Evolutionary conservation across 2,888 invertebrate species (phyloP).

Genomic region (Volucella zonaria): DNA sequence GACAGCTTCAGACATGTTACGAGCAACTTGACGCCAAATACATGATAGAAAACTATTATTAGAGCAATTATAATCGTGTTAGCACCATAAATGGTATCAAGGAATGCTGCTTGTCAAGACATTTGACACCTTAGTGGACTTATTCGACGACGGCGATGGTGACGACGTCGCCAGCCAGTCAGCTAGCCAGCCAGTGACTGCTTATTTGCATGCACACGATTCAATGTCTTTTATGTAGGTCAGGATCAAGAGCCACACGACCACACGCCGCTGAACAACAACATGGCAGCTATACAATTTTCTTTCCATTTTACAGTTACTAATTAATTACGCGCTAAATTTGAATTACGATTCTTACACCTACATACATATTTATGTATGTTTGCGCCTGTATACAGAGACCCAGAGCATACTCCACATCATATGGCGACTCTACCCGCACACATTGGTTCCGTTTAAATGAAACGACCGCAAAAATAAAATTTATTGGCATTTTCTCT

Average conservation of each 20-base stretch:
- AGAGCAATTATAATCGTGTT: constrained; percentile 55
- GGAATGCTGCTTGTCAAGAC: constrained; percentile 61
- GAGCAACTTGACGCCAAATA: constrained; percentile 39
- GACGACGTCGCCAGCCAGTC: constrained; percentile 5
- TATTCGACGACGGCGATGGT: too few relatives aligned
- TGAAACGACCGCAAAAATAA: constrained; percentile 41
- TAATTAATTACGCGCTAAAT: constrained; percentile 70
- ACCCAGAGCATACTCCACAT: background rate
- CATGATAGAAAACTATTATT: constrained; percentile 42
- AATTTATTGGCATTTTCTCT: constrained; percentile 58
- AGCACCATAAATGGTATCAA: constrained; percentile 40
- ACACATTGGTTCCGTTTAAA: constrained; percentile 18
- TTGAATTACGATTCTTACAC: constrained; percentile 60
- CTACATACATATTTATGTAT: constrained; percentile 15
- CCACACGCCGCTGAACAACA: constrained; percentile 26
- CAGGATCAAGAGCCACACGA: constrained; percentile 67
- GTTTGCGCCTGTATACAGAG: too few relatives aligned
- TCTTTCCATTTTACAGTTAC: constrained; percentile 62
- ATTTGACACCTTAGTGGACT: constrained; percentile 41
- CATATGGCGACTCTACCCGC: constrained; percentile 26
- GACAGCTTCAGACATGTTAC: constrained; percentile 36
- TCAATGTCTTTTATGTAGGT: constrained; percentile 60
- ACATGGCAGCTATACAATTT: constrained; percentile 30
- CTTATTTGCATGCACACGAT: constrained; percentile 42
- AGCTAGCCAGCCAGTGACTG: background rate